Evolutionary conservation across 1,140 invertebrate species (phyloP).

Genomic region (Oedothorax gibbosus): DNA sequence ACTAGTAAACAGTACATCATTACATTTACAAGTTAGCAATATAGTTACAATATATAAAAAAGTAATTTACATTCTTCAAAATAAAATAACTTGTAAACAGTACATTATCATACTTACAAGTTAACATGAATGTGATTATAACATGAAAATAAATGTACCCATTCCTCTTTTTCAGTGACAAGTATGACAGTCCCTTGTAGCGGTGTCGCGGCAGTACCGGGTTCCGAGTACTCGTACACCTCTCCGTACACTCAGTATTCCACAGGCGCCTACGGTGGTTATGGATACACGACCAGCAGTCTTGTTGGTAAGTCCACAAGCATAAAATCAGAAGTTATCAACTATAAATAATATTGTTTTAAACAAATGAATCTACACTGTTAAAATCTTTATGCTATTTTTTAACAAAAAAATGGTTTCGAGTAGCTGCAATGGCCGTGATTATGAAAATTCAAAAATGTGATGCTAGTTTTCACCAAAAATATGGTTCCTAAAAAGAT

Average conservation of each 20-base stretch:
- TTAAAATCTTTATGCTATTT: too few species aligned
- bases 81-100: background rate
- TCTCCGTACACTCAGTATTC: slow-evolving; percentile 81
- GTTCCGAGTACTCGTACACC: slow-evolving; percentile 79
- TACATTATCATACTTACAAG: background rate
- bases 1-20: background rate
- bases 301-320: slow-evolving; percentile 81
- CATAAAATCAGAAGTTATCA: too few species aligned
- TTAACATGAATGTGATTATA: background rate
- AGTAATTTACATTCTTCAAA: background rate
- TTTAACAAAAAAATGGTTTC: too few species aligned
- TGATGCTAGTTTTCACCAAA: too few species aligned
- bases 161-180: slow-evolving; percentile 27
- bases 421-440: too few species aligned
- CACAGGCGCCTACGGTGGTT: slow-evolving; percentile 76
- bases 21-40: background rate
- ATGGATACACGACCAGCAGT: slow-evolving; percentile 79
- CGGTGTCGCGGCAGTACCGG: slow-evolving; percentile 71
- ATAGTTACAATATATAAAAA: too few species aligned
- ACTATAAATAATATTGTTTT: too few species aligned
- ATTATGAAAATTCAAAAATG: too few species aligned
- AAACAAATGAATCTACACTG: too few species aligned
- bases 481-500: too few species aligned
- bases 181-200: slow-evolving; percentile 63
- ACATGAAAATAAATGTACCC: too few species aligned